Percentiles rank a stretch among this genome's conserved stretches.
Conservation (phyloP, 2,113 vertebrate species). For the Odocoileus virginianus region DNA sequence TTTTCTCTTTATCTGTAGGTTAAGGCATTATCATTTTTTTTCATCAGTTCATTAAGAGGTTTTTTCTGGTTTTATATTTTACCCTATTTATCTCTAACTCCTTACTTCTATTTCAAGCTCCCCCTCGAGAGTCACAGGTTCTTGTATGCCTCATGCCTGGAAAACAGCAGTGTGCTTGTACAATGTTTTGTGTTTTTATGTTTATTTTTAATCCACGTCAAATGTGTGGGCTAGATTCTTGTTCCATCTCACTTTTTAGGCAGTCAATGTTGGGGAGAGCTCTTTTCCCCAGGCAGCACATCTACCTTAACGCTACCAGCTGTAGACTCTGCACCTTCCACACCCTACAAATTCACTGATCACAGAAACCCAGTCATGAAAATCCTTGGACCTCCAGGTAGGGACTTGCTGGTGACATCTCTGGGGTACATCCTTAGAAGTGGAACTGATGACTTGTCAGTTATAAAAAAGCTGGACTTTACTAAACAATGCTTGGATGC, state of each 20-base stretch:
- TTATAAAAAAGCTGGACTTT: neutral
- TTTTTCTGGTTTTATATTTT: neutral
- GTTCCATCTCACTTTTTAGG: too few relatives aligned
- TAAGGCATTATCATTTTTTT: neutral
- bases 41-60: neutral
- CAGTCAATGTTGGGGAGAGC: neutral
- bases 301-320: neutral
- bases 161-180: too few relatives aligned
- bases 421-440: neutral
- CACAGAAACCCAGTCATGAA: neutral
- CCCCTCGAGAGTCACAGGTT: fast-evolving
- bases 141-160: fast-evolving
- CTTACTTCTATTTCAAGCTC: neutral
- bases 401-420: neutral
- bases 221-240: neutral
- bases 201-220: neutral
- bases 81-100: neutral
- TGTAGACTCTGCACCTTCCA: fast-evolving
- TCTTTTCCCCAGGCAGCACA: fast-evolving
- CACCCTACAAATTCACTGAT: too few relatives aligned
- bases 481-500: neutral
- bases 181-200: neutral
- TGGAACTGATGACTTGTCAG: neutral
- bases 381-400: fast-evolving
- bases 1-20: neutral